Percentiles rank a stretch among this genome's conserved stretches.
Evolutionary conservation across 2,113 vertebrate species (phyloP).

Genomic region (Scomber scombrus): DNA sequence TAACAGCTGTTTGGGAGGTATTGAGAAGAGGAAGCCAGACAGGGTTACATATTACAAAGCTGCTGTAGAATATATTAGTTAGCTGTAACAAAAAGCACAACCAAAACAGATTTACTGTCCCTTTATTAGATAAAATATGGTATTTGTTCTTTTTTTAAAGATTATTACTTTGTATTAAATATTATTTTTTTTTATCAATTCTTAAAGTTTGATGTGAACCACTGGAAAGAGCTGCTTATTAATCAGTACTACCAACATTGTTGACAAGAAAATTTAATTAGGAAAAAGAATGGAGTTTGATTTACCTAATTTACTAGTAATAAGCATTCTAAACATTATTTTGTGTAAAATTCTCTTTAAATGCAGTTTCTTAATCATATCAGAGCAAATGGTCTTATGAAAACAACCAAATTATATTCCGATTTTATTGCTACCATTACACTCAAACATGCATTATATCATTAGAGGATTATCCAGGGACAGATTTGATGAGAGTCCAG

Average conservation of each 20-base stretch:
- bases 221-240: constrained; percentile 11
- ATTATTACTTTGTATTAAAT: constrained; percentile 3
- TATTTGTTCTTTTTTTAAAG: neutral
- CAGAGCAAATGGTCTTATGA: constrained; percentile 51
- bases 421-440: constrained; percentile 65
- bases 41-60: constrained; percentile 3
- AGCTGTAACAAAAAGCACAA: constrained; percentile 26
- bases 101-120: constrained; percentile 5
- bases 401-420: constrained; percentile 63
- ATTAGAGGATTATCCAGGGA: constrained; percentile 71
- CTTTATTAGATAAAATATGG: neutral
- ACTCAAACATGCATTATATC: constrained; percentile 69
- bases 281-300: constrained; percentile 22
- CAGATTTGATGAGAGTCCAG: constrained; percentile 56
- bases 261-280: constrained; percentile 30
- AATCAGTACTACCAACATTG: constrained; percentile 9
- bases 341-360: constrained; percentile 38
- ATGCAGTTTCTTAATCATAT: constrained; percentile 48
- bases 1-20: constrained; percentile 35
- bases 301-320: constrained; percentile 42
- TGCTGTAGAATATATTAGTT: constrained; percentile 19
- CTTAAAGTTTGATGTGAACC: constrained; percentile 17
- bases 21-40: neutral
- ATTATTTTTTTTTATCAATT: neutral
- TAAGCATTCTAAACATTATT: constrained; percentile 47